A percentile compares a stretch with the other conserved stretches of the same genome.
Conservation (phyloP, 2,888 invertebrate species). For the Calameuta idolon region DNA sequence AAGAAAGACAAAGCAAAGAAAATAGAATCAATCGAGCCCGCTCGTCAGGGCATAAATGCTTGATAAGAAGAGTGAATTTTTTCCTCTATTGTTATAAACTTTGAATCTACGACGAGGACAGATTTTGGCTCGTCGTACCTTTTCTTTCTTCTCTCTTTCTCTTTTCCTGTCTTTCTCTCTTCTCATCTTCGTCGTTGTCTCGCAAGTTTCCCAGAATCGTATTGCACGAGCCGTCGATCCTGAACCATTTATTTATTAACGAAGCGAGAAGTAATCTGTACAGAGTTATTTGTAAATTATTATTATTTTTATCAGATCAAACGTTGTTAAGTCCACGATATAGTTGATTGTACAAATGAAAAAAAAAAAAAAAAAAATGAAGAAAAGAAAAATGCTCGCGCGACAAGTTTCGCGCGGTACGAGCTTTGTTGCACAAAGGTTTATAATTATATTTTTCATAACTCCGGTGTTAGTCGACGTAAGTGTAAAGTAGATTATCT, state of each 20-base stretch:
- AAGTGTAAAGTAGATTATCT: constrained; percentile 50
- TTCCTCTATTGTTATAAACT: background rate
- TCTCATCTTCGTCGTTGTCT: background rate
- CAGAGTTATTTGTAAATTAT: constrained; percentile 54
- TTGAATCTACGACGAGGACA: background rate
- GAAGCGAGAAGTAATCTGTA: constrained; percentile 39
- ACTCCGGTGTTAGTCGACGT: constrained; percentile 56
- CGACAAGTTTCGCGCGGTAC: constrained; percentile 27
- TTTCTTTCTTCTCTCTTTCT: background rate
- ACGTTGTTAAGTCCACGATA: constrained; percentile 48
- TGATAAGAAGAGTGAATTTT: background rate
- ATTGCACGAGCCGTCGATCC: background rate
- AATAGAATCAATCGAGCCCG: background rate
- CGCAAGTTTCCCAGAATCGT: background rate
- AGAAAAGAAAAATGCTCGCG: constrained; percentile 25
- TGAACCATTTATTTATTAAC: constrained; percentile 31
- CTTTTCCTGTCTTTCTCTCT: background rate
- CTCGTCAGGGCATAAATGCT: background rate
- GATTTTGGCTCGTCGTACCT: background rate
- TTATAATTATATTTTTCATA: constrained; percentile 67
- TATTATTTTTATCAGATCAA: constrained; percentile 41
- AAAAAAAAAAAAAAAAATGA: constrained; percentile 23
- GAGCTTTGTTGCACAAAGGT: constrained; percentile 60
- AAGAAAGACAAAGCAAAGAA: background rate
- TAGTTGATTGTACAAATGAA: constrained; percentile 63